A percentile compares a stretch with the other conserved stretches of the same genome.
phyloP scores from a whole-genome alignment of 2,113 vertebrate genomes.

The Ailuropoda melanoleuca region DNA sequence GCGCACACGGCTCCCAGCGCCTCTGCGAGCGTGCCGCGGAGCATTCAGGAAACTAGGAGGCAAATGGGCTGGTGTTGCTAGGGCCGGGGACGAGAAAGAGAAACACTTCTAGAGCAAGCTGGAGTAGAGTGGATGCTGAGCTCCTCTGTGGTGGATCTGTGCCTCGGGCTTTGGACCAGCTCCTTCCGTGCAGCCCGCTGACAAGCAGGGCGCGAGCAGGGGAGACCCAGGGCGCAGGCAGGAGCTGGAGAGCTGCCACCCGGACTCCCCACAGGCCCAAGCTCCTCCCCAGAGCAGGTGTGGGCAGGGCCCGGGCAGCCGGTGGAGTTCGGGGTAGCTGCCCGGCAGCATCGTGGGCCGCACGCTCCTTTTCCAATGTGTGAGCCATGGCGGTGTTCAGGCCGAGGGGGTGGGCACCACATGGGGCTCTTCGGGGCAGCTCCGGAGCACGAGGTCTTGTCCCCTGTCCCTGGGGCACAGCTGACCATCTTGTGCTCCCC shows the following conservation, averaged over 20 bases:
- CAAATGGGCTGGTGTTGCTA: fast-evolving
- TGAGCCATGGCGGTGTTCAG: too few relatives aligned
- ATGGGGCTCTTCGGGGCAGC: neutral
- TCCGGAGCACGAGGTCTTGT: too few relatives aligned
- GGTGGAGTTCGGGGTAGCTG: neutral
- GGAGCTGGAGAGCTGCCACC: neutral
- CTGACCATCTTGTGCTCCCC: neutral
- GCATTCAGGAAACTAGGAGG: fast-evolving
- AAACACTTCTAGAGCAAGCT: fast-evolving
- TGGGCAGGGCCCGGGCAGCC: neutral
- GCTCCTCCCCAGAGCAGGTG: fast-evolving
- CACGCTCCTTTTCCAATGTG: fast-evolving
- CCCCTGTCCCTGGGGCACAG: neutral
- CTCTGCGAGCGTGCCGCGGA: fast-evolving
- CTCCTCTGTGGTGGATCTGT: fast-evolving
- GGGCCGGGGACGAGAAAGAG: too few relatives aligned
- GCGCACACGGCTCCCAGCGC: fast-evolving
- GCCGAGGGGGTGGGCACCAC: neutral
- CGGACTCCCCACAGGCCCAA: fast-evolving
- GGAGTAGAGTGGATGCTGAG: fast-evolving
- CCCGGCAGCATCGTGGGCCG: fast-evolving
- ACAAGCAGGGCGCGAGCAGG: neutral
- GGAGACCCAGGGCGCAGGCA: neutral
- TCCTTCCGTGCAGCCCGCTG: fast-evolving
- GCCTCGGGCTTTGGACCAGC: neutral